phyloP scores from a whole-genome alignment of 2,113 vertebrate species.

The Perccottus glenii region DNA sequence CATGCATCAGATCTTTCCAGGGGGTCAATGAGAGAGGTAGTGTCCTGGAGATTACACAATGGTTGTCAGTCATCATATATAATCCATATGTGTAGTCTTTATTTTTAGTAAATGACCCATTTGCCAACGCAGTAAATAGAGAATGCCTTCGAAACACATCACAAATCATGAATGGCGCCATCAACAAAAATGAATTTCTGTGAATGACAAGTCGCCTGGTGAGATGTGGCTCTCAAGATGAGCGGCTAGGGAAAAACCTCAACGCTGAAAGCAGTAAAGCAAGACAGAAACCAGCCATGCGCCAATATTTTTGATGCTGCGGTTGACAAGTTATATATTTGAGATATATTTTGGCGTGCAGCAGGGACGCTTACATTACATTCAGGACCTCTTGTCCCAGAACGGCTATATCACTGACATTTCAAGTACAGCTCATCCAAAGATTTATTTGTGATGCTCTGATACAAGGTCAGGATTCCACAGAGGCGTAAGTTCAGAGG shows the following conservation, averaged over 20 bases:
- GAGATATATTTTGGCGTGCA: slow-evolving; percentile 30
- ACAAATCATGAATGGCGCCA: slow-evolving; percentile 28
- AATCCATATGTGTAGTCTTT: not conserved
- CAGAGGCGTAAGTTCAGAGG: slow-evolving; percentile 14
- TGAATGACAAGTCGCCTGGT: slow-evolving; percentile 42
- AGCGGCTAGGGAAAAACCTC: slow-evolving; percentile 57
- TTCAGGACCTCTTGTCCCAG: not conserved
- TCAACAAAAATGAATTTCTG: slow-evolving; percentile 27
- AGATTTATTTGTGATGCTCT: not conserved
- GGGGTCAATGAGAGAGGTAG: not conserved
- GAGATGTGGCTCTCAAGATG: slow-evolving; percentile 47
- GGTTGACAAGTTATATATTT: slow-evolving; percentile 20
- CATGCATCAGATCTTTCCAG: slow-evolving; percentile 4
- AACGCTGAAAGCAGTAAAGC: slow-evolving; percentile 49
- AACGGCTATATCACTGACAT: not conserved
- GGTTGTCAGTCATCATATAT: no score
- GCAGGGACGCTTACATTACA: not conserved
- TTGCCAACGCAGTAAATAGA: slow-evolving; percentile 1
- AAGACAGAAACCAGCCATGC: slow-evolving; percentile 21
- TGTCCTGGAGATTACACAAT: not conserved
- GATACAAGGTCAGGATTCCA: not conserved
- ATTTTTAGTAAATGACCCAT: no score
- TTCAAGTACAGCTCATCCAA: not conserved
- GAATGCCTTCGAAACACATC: slow-evolving; percentile 32
- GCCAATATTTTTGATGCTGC: slow-evolving; percentile 46